Evolutionary conservation across 2,797 vertebrate genomes (phyloP).

Genomic region (Lycodopsis pacificus): DNA sequence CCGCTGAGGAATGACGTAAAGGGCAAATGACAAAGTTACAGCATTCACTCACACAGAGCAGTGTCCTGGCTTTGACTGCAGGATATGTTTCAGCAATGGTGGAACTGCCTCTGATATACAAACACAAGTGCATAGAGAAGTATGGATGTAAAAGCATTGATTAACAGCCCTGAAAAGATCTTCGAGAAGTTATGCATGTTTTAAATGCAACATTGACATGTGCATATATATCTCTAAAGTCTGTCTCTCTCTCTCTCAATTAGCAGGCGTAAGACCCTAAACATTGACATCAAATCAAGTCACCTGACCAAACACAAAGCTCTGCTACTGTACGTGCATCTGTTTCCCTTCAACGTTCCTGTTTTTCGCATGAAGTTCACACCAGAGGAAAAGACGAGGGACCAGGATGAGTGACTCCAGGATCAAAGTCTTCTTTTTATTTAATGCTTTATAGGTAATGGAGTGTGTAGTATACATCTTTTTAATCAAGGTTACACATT

Average conservation of each 20-base stretch:
- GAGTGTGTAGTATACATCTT: conserved; percentile 1
- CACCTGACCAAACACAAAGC: conserved; percentile 82
- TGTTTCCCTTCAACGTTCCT: conserved; percentile 67
- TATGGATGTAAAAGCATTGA: conserved; percentile 21
- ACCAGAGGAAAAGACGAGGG: conserved; percentile 13
- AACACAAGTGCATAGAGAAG: conserved; percentile 6
- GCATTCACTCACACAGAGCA: conserved; percentile 65
- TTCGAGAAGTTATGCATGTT: conserved; percentile 2
- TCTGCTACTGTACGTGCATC: conserved; percentile 85
- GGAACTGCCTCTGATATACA: neutral
- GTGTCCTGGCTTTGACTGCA: conserved; percentile 32
- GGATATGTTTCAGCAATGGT: conserved; percentile 17
- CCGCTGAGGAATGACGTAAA: conserved; percentile 67
- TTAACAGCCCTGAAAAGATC: conserved; percentile 16
- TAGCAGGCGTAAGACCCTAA: conserved; percentile 87
- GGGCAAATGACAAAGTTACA: conserved; percentile 77
- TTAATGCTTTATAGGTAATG: conserved; percentile 7
- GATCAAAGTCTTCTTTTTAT: conserved; percentile 75
- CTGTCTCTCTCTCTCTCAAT: conserved; percentile 49
- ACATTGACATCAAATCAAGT: conserved; percentile 44
- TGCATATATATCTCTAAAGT: conserved; percentile 21
- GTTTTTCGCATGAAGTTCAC: conserved; percentile 16
- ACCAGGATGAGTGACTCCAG: conserved; percentile 21
- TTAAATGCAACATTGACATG: neutral
- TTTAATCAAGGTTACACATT: conserved; percentile 12